Percentiles rank a stretch among this genome's conserved stretches.
phyloP scores from a whole-genome alignment of 2,113 vertebrate species.

The Lepisosteus osseus region DNA sequence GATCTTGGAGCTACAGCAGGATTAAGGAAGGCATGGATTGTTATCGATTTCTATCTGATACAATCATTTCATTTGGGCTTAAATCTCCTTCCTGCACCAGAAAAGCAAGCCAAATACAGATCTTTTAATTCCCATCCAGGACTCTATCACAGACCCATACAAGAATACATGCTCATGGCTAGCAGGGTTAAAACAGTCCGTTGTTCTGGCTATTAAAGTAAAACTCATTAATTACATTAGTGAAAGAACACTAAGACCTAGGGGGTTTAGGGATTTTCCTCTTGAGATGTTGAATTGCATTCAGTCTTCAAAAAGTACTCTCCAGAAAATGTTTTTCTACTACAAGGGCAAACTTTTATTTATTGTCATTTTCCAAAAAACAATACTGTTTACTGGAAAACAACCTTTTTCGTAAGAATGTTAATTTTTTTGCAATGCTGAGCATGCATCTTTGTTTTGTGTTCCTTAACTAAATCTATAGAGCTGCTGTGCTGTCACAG shows the following conservation, averaged over 20 bases:
- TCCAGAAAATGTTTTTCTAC: neutral
- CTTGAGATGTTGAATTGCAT: slow-evolving; percentile 44
- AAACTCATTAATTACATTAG: slow-evolving; percentile 65
- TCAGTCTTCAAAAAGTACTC: slow-evolving; percentile 43
- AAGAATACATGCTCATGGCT: slow-evolving; percentile 44
- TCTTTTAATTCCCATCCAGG: slow-evolving; percentile 57
- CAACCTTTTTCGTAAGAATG: no score
- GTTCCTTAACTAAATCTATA: no score
- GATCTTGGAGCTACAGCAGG: slow-evolving; percentile 63
- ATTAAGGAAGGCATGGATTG: slow-evolving; percentile 72
- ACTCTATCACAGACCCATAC: slow-evolving; percentile 33
- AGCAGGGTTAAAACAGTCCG: slow-evolving; percentile 61
- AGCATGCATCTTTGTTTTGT: no score
- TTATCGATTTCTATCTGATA: slow-evolving; percentile 76
- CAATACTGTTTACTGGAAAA: no score
- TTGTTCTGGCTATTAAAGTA: slow-evolving; percentile 53
- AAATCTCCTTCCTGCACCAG: slow-evolving; percentile 60
- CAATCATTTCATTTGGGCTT: slow-evolving; percentile 74
- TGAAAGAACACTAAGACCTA: slow-evolving; percentile 38
- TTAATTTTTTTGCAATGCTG: no score
- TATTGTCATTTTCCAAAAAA: no score
- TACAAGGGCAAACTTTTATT: no score
- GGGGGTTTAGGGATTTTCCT: slow-evolving; percentile 24
- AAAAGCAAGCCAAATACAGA: slow-evolving; percentile 52
- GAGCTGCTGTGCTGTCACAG: no score